These are phyloP conservation scores for Zootoca vivipara DNA, from an alignment of 2,113 vertebrate genomes.

Conservation along the genomic window DNA sequence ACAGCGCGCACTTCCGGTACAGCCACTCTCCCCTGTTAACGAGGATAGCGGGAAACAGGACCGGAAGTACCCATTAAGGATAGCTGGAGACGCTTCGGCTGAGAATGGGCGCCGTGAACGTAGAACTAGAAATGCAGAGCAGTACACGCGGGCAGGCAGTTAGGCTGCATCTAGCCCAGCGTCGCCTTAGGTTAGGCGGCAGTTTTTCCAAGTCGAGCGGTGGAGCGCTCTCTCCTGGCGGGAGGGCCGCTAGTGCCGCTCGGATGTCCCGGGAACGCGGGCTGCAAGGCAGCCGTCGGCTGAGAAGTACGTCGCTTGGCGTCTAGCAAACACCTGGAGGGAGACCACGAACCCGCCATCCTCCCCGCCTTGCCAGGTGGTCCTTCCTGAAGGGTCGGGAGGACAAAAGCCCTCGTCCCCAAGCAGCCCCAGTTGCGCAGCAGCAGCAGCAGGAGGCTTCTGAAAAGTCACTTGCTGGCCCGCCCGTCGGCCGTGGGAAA, in stretches of 20 bases:
- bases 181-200: not conserved
- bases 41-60: not conserved
- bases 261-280: not conserved
- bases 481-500: not conserved
- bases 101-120: not conserved
- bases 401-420: not conserved
- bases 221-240: not conserved
- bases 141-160: not conserved
- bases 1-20: not conserved
- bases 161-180: not conserved
- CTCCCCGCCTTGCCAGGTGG: not conserved
- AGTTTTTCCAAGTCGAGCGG: not conserved
- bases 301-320: not conserved
- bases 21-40: no score
- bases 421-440: not conserved
- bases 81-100: not conserved
- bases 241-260: not conserved
- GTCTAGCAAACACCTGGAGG: not conserved
- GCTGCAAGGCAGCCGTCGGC: no score
- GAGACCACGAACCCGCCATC: no score
- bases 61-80: not conserved
- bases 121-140: not conserved
- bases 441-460: not conserved
- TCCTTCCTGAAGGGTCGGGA: not conserved
- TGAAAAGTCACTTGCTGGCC: not conserved